phyloP scores from a whole-genome alignment of 2,797 vertebrate genomes.

The Melanotaenia nigrans region DNA sequence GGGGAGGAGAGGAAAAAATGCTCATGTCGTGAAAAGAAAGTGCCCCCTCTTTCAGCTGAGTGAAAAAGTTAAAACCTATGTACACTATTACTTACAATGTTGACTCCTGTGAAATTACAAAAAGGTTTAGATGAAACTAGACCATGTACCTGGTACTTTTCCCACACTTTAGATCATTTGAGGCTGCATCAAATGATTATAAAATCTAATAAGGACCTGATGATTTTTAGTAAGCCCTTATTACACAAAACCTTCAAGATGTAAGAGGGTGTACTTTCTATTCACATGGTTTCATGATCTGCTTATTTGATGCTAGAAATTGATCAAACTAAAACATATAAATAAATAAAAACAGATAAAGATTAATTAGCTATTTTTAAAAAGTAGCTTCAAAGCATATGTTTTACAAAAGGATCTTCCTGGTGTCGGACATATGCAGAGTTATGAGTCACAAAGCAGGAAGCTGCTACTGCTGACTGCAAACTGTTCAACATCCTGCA shows the following conservation, averaged over 20 bases:
- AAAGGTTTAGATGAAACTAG: no score
- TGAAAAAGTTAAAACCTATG: no score
- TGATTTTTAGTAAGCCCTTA: neutral
- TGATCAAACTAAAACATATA: neutral
- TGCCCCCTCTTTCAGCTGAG: no score
- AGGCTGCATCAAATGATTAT: no score
- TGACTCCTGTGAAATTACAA: no score
- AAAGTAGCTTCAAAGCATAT: neutral
- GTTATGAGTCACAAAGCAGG: conserved; percentile 64
- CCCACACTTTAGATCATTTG: neutral
- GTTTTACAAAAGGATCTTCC: neutral
- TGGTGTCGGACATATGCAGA: conserved; percentile 21
- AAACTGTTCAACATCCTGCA: conserved; percentile 65
- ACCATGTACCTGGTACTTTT: neutral
- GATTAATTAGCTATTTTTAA: neutral
- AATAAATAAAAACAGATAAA: neutral
- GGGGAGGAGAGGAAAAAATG: no score
- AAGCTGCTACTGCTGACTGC: conserved; percentile 46
- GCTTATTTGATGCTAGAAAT: neutral
- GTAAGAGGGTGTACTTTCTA: neutral
- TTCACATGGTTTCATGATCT: neutral
- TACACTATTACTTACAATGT: no score
- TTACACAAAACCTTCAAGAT: neutral
- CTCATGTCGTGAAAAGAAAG: no score
- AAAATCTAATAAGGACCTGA: neutral